A percentile compares a stretch with the other conserved stretches of the same genome.
These are phyloP conservation scores for Muscina levida DNA, from an alignment of 2,888 invertebrate species.

Conservation along the genomic window DNA sequence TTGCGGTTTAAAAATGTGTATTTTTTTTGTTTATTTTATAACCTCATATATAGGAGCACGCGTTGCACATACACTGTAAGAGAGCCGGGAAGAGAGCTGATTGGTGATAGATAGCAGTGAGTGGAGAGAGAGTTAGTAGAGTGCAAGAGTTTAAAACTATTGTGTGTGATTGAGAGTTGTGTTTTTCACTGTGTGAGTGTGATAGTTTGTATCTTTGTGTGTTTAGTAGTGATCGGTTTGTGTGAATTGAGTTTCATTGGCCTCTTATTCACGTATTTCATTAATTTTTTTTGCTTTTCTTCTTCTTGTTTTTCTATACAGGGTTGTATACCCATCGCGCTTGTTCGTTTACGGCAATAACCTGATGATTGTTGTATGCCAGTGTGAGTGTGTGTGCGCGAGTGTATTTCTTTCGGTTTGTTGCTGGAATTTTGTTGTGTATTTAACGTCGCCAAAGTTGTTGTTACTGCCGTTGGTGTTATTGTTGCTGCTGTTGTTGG, in stretches of 20 bases:
- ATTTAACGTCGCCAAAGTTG: conserved; percentile 67
- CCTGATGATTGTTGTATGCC: conserved; percentile 58
- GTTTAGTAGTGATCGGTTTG: conserved; percentile 3
- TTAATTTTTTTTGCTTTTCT: conserved; percentile 40
- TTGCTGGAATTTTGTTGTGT: conserved; percentile 57
- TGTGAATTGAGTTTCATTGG: conserved; percentile 37
- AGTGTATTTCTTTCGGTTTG: conserved; percentile 38
- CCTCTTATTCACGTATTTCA: conserved; percentile 34
- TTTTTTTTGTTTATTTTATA: conserved; percentile 21
- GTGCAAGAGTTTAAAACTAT: too few relatives aligned
- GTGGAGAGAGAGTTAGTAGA: not conserved
- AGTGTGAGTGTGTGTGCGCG: not conserved
- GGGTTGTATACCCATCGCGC: conserved; percentile 15
- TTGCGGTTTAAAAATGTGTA: conserved; percentile 7
- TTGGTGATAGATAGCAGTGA: not conserved
- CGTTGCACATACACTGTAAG: not conserved
- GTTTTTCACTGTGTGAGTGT: not conserved
- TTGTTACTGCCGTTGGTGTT: conserved; percentile 66
- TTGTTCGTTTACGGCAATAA: conserved; percentile 56
- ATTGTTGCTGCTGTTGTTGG: conserved; percentile 79
- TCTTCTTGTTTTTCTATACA: conserved; percentile 42
- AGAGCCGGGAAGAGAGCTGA: not conserved
- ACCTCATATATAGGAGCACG: conserved; percentile 21
- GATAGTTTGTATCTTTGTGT: conserved; percentile 6
- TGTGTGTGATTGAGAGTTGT: not conserved